phyloP scores from a whole-genome alignment of 1,140 invertebrate genomes.

The Cherax quadricarinatus region DNA sequence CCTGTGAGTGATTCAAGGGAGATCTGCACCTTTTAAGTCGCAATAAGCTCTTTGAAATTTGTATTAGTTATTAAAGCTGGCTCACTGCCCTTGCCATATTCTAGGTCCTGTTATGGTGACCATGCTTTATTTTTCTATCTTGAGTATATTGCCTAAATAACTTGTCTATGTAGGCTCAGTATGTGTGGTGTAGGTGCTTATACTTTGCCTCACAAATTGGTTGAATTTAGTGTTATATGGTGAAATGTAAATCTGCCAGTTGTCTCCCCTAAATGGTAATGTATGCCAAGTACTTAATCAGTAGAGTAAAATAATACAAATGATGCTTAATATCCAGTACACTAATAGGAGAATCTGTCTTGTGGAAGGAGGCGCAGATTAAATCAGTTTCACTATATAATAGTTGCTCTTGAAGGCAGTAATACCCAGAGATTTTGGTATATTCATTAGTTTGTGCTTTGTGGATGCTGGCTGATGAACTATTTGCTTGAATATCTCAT shows the following conservation, averaged over 20 bases:
- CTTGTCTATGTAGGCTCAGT: constrained; percentile 34
- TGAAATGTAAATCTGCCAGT: constrained; percentile 39
- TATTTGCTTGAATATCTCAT: background rate
- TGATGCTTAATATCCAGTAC: constrained; percentile 28
- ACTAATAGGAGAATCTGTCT: background rate
- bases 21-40: constrained; percentile 13
- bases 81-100: constrained; percentile 45
- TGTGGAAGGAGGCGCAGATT: constrained; percentile 32
- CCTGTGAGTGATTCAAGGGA: background rate
- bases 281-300: constrained; percentile 40
- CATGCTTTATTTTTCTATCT: constrained; percentile 1
- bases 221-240: constrained; percentile 15
- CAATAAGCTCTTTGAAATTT: constrained; percentile 28
- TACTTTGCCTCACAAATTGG: constrained; percentile 40
- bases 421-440: constrained; percentile 43
- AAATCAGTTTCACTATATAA: constrained; percentile 43
- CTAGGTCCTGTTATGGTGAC: constrained; percentile 12
- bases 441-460: constrained; percentile 39
- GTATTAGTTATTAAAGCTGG: constrained; percentile 39
- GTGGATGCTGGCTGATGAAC: constrained; percentile 44
- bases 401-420: constrained; percentile 49
- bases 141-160: constrained; percentile 26
- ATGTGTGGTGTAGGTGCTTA: constrained; percentile 26
- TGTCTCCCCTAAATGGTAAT: constrained; percentile 24
- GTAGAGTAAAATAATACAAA: constrained; percentile 24